A percentile compares a stretch with the other conserved stretches of the same genome.
Conservation (phyloP, 2,888 invertebrate genomes). For the Encarsia formosa region DNA sequence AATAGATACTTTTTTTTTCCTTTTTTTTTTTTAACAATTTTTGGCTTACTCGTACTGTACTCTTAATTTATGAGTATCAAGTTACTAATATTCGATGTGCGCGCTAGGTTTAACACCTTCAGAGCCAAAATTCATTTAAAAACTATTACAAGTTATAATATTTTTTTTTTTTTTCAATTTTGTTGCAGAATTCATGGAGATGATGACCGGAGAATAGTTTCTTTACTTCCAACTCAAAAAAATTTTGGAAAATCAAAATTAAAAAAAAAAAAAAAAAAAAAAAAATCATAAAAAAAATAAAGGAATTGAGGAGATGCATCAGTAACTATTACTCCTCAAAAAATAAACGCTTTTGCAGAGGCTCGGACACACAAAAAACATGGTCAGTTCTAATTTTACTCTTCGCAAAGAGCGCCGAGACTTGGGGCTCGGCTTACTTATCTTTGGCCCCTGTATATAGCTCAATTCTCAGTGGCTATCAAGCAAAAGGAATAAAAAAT, state of each 20-base stretch:
- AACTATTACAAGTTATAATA: conserved; percentile 2
- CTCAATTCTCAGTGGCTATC: conserved; percentile 16
- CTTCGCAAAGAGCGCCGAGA: conserved; percentile 1
- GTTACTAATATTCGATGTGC: no score
- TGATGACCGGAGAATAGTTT: conserved; percentile 88
- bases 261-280: conserved; percentile 1
- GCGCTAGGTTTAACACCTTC: no score
- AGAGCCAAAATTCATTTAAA: no score
- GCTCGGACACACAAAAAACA: conserved; percentile 17
- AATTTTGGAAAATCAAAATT: conserved; percentile 2
- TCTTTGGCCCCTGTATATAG: conserved; percentile 13
- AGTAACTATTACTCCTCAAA: not conserved
- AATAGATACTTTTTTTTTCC: no score
- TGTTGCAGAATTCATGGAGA: conserved; percentile 89
- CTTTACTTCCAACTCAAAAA: not conserved
- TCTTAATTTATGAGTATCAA: no score
- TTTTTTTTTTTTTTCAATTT: conserved; percentile 10
- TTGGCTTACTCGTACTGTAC: no score
- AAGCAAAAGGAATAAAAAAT: conserved; percentile 12
- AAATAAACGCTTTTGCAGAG: conserved; percentile 21
- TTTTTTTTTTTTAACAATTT: no score
- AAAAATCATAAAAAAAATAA: conserved; percentile 2
- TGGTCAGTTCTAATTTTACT: conserved; percentile 24
- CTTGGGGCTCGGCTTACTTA: conserved; percentile 7
- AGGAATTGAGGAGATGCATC: conserved; percentile 3